These are phyloP conservation scores for Sminthurides bifidus DNA, from an alignment of 1,140 invertebrate species.

Conservation along the genomic window DNA sequence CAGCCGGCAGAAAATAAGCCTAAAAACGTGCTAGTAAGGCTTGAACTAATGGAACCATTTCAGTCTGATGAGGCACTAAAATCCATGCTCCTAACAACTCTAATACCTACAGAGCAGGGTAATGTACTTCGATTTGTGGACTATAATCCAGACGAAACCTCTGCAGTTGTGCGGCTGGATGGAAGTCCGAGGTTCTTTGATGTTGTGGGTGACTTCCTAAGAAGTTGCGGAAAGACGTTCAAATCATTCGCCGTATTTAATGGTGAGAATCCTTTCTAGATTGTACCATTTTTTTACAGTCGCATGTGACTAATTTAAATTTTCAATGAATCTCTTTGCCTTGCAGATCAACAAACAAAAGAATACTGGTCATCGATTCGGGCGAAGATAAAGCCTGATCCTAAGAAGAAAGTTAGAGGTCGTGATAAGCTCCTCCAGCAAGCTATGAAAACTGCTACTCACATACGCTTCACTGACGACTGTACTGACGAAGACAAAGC, in stretches of 20 bases:
- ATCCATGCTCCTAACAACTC: constrained; percentile 24
- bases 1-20: too few species aligned
- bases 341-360: not conserved
- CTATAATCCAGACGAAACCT: constrained; percentile 44
- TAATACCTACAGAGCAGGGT: constrained; percentile 9
- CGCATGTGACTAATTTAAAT: not conserved
- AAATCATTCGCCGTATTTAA: constrained; percentile 14
- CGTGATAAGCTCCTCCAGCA: constrained; percentile 13
- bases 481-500: too few species aligned
- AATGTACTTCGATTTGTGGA: constrained; percentile 49
- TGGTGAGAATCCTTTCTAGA: not conserved
- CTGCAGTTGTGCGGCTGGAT: constrained; percentile 48
- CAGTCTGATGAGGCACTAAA: constrained; percentile 15
- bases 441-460: constrained; percentile 11
- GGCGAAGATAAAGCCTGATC: not conserved
- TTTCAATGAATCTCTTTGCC: not conserved
- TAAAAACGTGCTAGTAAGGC: constrained; percentile 51
- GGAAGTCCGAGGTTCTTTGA: not conserved
- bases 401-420: constrained; percentile 9
- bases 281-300: not conserved
- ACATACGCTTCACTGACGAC: constrained; percentile 1
- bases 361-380: not conserved
- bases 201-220: constrained; percentile 18
- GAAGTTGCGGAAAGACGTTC: constrained; percentile 37
- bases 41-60: constrained; percentile 46